phyloP scores from a whole-genome alignment of 2,113 vertebrate species.

The Pseudorasbora parva region DNA sequence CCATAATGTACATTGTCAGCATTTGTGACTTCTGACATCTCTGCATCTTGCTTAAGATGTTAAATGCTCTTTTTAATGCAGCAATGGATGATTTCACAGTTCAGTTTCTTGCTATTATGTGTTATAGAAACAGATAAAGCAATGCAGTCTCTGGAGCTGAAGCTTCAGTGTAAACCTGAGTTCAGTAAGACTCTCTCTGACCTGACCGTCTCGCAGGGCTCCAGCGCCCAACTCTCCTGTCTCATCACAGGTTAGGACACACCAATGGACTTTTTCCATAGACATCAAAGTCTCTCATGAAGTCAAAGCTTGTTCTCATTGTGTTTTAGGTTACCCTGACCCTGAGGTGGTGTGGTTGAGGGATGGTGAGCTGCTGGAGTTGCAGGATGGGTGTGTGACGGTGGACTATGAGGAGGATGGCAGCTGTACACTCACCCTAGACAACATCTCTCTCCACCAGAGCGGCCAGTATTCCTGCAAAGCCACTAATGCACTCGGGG shows the following conservation, averaged over 20 bases:
- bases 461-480: constrained; percentile 73
- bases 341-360: constrained; percentile 80
- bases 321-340: constrained; percentile 77
- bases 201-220: constrained; percentile 61
- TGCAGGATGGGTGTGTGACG: constrained; percentile 64
- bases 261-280: not conserved
- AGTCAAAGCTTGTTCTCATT: not conserved
- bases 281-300: not conserved
- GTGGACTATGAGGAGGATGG: constrained; percentile 80
- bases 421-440: constrained; percentile 72
- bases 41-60: not conserved
- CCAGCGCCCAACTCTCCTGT: constrained; percentile 69
- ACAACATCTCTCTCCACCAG: constrained; percentile 59
- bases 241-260: constrained; percentile 72
- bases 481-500: constrained; percentile 71
- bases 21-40: not conserved
- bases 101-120: not conserved
- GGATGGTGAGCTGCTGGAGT: constrained; percentile 66
- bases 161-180: constrained; percentile 65
- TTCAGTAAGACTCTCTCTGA: constrained; percentile 67
- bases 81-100: not conserved
- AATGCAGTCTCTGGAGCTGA: constrained; percentile 67
- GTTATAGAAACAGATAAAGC: constrained; percentile 63
- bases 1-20: not conserved
- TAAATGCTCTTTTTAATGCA: not conserved